Percentiles rank a stretch among this genome's conserved stretches.
These are phyloP conservation scores for Trogon surrucura DNA, from an alignment of 2,113 vertebrate genomes.

Conservation along the genomic window DNA sequence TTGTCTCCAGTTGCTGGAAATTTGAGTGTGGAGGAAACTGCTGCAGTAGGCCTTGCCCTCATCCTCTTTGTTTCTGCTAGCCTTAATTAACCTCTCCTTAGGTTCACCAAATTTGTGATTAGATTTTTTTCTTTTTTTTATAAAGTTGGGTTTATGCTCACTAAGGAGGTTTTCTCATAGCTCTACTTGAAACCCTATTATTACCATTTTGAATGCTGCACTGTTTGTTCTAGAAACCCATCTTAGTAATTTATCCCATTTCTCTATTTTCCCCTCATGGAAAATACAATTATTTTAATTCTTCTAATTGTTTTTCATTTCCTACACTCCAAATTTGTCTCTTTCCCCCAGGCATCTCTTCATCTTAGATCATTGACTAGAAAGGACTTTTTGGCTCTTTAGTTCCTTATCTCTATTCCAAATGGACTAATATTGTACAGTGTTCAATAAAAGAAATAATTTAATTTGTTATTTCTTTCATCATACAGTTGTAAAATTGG, in stretches of 20 bases:
- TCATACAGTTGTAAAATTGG: background rate
- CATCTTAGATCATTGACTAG: conserved; percentile 61
- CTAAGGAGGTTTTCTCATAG: conserved; percentile 54
- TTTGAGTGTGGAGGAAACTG: background rate
- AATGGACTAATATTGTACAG: conserved; percentile 56
- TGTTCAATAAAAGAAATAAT: conserved; percentile 51
- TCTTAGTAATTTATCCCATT: conserved; percentile 70
- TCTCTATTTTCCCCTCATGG: conserved; percentile 70
- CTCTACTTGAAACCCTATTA: conserved; percentile 63
- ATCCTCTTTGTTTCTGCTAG: conserved; percentile 63
- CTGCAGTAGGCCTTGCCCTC: conserved; percentile 55
- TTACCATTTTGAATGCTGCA: conserved; percentile 51
- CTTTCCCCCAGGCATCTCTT: conserved; percentile 64
- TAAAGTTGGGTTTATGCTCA: conserved; percentile 11
- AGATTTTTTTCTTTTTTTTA: conserved; percentile 7
- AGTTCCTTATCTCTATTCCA: conserved; percentile 54
- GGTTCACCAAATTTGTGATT: conserved; percentile 64
- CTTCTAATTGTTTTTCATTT: conserved; percentile 76
- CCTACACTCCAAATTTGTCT: conserved; percentile 63
- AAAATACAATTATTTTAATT: conserved; percentile 74
- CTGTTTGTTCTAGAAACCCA: conserved; percentile 57
- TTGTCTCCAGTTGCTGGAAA: conserved; percentile 38
- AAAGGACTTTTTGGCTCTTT: conserved; percentile 59
- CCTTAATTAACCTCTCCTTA: conserved; percentile 55
- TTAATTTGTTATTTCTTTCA: conserved; percentile 58